These are phyloP conservation scores for Pteronotus mesoamericanus DNA, from an alignment of 2,797 vertebrate genomes.

Conservation along the genomic window DNA sequence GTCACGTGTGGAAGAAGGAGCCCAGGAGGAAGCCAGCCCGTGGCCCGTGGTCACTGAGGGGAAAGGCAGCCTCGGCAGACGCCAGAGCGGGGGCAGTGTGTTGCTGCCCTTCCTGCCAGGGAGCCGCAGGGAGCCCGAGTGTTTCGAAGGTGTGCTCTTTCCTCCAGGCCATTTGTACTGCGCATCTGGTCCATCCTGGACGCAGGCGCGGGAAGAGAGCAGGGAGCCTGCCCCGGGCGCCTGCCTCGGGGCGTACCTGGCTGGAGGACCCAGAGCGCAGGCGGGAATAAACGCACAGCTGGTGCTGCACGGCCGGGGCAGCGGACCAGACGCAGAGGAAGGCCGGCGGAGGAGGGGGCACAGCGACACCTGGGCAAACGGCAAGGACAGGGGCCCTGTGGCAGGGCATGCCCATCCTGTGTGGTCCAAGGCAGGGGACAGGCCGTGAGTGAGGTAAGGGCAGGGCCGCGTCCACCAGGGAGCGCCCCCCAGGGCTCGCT, in stretches of 20 bases:
- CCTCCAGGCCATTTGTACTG: background rate
- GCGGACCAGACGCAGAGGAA: background rate
- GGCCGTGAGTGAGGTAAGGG: accelerated
- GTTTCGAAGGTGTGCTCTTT: background rate
- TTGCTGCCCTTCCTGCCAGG: accelerated
- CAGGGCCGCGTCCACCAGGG: background rate
- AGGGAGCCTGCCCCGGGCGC: background rate
- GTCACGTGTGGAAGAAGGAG: background rate
- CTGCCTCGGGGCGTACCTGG: background rate
- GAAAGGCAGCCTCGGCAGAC: background rate
- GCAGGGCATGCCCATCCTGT: background rate
- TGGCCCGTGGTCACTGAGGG: background rate
- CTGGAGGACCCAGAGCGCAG: background rate
- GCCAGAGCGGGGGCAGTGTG: background rate
- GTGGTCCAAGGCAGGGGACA: background rate
- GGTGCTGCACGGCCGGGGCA: too few relatives aligned
- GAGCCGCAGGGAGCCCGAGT: too few relatives aligned
- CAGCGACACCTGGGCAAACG: background rate
- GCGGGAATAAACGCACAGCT: accelerated
- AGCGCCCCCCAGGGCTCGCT: background rate
- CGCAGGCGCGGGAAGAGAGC: background rate
- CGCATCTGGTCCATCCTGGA: background rate
- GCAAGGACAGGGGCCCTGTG: background rate
- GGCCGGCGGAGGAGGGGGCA: background rate
- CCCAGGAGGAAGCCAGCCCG: background rate